Evolutionary conservation across 2,888 invertebrate genomes (phyloP).

Genomic region (Xestia xanthographa): DNA sequence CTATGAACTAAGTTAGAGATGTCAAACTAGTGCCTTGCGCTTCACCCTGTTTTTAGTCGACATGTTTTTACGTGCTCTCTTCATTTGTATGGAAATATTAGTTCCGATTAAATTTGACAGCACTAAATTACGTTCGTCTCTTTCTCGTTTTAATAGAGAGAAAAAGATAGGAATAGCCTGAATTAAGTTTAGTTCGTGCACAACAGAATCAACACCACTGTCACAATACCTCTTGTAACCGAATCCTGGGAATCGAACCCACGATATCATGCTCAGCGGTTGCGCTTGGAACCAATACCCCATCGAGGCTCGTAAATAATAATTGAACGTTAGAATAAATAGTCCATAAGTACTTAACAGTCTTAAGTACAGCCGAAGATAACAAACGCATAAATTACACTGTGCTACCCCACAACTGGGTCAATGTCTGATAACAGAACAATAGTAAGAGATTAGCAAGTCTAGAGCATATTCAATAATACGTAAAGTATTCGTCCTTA

Average conservation of each 20-base stretch:
- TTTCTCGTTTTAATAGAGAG: too few relatives aligned
- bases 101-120: too few relatives aligned
- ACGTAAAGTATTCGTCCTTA: neutral
- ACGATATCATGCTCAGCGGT: neutral
- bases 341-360: neutral
- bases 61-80: too few relatives aligned
- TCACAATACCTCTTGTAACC: neutral
- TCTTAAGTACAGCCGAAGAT: conserved; percentile 12
- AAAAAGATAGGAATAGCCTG: too few relatives aligned
- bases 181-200: too few relatives aligned
- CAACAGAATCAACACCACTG: too few relatives aligned
- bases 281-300: neutral
- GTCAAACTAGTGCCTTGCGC: too few relatives aligned
- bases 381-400: conserved; percentile 25
- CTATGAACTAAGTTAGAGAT: too few relatives aligned
- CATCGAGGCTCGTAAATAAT: neutral
- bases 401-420: conserved; percentile 4
- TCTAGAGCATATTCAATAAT: conserved; percentile 22
- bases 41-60: too few relatives aligned
- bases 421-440: conserved; percentile 30
- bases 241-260: neutral
- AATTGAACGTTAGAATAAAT: neutral
- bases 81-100: too few relatives aligned
- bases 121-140: too few relatives aligned
- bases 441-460: conserved; percentile 30